phyloP scores from a whole-genome alignment of 2,797 vertebrate species.

The Nannoperca australis region DNA sequence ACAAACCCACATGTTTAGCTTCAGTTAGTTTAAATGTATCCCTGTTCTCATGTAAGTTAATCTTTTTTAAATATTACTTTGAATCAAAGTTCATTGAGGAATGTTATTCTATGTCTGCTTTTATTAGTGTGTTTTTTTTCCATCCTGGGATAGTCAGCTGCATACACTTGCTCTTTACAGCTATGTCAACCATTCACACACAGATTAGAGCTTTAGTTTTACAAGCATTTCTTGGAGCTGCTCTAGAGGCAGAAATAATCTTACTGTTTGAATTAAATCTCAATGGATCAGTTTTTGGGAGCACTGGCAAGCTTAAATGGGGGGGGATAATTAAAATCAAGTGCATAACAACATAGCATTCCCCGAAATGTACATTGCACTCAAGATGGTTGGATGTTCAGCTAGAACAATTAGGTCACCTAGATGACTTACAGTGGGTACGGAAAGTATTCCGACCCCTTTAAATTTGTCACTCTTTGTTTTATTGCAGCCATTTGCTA shows the following conservation, averaged over 20 bases:
- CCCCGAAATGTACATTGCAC: neutral
- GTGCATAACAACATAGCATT: neutral
- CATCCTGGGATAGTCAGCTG: conserved; percentile 26
- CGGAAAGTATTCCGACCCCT: too few relatives aligned
- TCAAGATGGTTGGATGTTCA: neutral
- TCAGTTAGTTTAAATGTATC: neutral
- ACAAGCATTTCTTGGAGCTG: conserved; percentile 48
- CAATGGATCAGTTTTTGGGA: conserved; percentile 26
- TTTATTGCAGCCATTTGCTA: too few relatives aligned
- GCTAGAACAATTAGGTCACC: neutral
- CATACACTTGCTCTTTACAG: conserved; percentile 22
- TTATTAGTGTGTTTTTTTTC: conserved; percentile 21
- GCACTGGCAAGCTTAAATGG: conserved; percentile 9
- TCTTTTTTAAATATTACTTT: neutral
- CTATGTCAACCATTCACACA: conserved; percentile 31
- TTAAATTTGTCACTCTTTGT: too few relatives aligned
- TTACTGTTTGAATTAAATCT: conserved; percentile 44
- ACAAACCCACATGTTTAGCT: conserved; percentile 15
- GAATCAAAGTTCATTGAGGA: conserved; percentile 5
- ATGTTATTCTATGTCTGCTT: conserved; percentile 7
- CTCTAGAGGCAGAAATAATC: conserved; percentile 46
- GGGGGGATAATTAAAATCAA: neutral
- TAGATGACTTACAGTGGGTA: too few relatives aligned
- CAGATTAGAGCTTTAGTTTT: conserved; percentile 57
- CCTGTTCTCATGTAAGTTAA: neutral